These are phyloP conservation scores for Crypturellus undulatus DNA, from an alignment of 2,113 vertebrate genomes.

Conservation along the genomic window DNA sequence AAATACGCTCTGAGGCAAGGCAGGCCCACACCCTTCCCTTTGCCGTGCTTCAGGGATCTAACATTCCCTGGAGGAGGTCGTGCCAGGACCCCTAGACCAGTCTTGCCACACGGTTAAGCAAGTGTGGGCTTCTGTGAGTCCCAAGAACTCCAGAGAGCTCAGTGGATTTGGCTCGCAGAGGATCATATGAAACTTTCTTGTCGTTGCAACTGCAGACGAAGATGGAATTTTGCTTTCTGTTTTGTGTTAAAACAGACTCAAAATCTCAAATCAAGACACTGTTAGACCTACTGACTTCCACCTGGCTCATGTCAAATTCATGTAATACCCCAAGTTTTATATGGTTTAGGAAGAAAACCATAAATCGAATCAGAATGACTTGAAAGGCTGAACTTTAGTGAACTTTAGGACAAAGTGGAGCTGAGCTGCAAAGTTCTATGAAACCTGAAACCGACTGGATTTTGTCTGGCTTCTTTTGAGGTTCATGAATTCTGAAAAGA, in stretches of 20 bases:
- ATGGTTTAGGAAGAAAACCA: not conserved
- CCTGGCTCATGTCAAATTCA: slow-evolving; percentile 51
- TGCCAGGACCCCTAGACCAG: not conserved
- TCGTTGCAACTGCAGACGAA: not conserved
- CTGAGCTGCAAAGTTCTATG: slow-evolving; percentile 30
- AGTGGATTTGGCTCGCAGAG: not conserved
- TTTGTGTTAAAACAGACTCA: slow-evolving; percentile 48
- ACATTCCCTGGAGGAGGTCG: not conserved
- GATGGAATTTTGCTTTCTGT: slow-evolving; percentile 14
- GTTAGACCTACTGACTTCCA: not conserved
- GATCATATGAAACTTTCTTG: not conserved
- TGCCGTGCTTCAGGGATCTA: not conserved
- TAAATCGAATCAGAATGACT: slow-evolving; percentile 26
- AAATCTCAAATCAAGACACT: slow-evolving; percentile 34
- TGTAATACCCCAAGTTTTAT: slow-evolving; percentile 44
- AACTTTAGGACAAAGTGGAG: slow-evolving; percentile 47
- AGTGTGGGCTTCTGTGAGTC: not conserved
- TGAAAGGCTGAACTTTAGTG: slow-evolving; percentile 55
- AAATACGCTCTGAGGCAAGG: not conserved
- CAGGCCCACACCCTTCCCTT: not conserved
- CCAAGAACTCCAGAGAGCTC: not conserved
- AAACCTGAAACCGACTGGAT: slow-evolving; percentile 45
- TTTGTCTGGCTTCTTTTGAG: slow-evolving; percentile 45
- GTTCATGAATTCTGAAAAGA: slow-evolving; percentile 32
- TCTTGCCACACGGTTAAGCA: not conserved